Percentiles rank a stretch among this genome's conserved stretches.
phyloP scores from a whole-genome alignment of 2,888 invertebrate genomes.

The Antheraea yamamai region DNA sequence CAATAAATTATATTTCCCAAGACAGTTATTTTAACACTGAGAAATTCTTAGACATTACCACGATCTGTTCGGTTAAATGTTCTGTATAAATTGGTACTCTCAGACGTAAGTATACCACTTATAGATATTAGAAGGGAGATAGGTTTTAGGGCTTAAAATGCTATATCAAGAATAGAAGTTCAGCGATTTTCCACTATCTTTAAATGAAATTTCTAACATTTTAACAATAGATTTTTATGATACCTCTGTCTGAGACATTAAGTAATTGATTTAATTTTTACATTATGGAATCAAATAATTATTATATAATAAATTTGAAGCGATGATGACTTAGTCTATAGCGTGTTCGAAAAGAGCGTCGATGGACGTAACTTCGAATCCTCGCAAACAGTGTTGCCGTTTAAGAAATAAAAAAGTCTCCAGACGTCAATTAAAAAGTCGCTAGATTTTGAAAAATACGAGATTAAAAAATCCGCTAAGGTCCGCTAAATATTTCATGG shows the following conservation, averaged over 20 bases:
- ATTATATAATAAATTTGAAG: too few species aligned
- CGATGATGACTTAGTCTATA: too few species aligned
- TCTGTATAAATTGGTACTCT: constrained; percentile 7
- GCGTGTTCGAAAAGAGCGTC: too few species aligned
- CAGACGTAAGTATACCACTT: background rate
- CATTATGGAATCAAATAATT: too few species aligned
- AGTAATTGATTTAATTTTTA: background rate
- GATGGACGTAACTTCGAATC: too few species aligned
- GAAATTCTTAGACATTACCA: background rate
- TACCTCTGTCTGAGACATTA: background rate
- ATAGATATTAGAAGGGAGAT: background rate
- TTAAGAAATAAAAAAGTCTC: too few species aligned
- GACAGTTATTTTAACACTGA: background rate
- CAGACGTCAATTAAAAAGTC: too few species aligned
- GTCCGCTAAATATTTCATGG: too few species aligned
- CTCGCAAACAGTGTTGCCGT: too few species aligned
- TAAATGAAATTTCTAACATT: background rate
- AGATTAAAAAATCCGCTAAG: too few species aligned
- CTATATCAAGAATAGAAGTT: background rate
- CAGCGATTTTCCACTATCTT: background rate
- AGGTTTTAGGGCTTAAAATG: background rate
- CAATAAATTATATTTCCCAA: background rate
- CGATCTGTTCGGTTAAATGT: constrained; percentile 12
- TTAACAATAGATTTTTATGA: background rate
- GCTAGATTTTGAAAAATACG: too few species aligned